Percentiles rank a stretch among this genome's conserved stretches.
Conservation (phyloP, 2,888 invertebrate species). For the Aplocera efformata region DNA sequence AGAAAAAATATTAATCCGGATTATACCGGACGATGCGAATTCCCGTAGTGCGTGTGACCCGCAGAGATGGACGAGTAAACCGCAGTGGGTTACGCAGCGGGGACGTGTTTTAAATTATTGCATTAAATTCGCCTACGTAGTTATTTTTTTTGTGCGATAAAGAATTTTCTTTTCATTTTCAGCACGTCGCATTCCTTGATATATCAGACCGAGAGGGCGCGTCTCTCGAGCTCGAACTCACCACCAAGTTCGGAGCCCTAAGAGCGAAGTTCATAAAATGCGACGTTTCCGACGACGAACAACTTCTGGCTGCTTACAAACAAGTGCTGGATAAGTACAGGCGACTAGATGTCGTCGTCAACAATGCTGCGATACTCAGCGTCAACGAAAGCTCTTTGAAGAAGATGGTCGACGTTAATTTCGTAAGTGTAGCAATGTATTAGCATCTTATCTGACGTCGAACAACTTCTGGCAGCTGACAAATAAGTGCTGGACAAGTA, state of each 20-base stretch:
- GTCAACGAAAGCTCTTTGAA: slow-evolving; percentile 41
- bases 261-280: slow-evolving; percentile 71
- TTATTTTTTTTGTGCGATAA: too few species aligned
- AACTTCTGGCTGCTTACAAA: slow-evolving; percentile 53
- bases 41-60: too few species aligned
- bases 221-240: slow-evolving; percentile 53
- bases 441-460: slow-evolving; percentile 39
- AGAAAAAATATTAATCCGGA: too few species aligned
- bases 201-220: slow-evolving; percentile 57
- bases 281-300: slow-evolving; percentile 56
- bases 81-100: too few species aligned
- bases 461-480: slow-evolving; percentile 53
- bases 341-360: slow-evolving; percentile 61
- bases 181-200: slow-evolving; percentile 69
- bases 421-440: slow-evolving; percentile 37
- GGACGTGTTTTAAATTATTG: too few species aligned
- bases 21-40: too few species aligned
- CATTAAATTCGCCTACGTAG: too few species aligned
- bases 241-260: slow-evolving; percentile 60
- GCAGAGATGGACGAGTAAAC: too few species aligned
- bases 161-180: slow-evolving; percentile 31
- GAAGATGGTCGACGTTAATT: slow-evolving; percentile 62
- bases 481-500: slow-evolving; percentile 62
- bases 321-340: slow-evolving; percentile 62
- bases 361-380: slow-evolving; percentile 59